A percentile compares a stretch with the other conserved stretches of the same genome.
phyloP scores from a whole-genome alignment of 2,888 invertebrate genomes.

The Biston betularia region DNA sequence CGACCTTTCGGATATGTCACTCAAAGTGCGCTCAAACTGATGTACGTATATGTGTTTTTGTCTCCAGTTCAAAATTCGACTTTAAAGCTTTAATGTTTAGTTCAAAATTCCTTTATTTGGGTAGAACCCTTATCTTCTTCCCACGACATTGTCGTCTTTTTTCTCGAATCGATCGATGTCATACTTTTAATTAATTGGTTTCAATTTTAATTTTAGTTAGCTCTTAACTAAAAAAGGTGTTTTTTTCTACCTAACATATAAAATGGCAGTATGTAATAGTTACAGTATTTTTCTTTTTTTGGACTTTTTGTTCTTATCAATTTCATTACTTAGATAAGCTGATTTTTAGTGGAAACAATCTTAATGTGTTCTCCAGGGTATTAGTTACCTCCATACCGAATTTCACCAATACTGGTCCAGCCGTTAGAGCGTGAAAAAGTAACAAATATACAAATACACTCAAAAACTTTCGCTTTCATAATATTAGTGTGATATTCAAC shows the following conservation, averaged over 20 bases:
- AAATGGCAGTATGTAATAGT: too few species aligned
- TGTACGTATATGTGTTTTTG: constrained; percentile 26
- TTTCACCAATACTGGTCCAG: too few species aligned
- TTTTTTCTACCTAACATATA: neutral
- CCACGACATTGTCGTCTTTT: constrained; percentile 43
- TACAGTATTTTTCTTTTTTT: too few species aligned
- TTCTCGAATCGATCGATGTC: constrained; percentile 27
- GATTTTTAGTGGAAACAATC: too few species aligned
- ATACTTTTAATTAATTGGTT: constrained; percentile 30
- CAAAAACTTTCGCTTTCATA: too few species aligned
- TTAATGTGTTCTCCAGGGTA: too few species aligned
- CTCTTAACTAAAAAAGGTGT: neutral
- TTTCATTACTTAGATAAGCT: too few species aligned
- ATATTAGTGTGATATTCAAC: too few species aligned
- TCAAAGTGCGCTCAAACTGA: constrained; percentile 48
- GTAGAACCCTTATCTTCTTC: constrained; percentile 33
- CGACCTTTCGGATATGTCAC: constrained; percentile 42
- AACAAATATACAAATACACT: too few species aligned
- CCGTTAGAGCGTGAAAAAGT: too few species aligned
- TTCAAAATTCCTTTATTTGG: neutral
- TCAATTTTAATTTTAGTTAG: constrained; percentile 2
- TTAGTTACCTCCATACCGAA: too few species aligned
- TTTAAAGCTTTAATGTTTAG: neutral
- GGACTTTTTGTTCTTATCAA: too few species aligned
- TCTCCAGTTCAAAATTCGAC: neutral